Base-by-base conservation (phyloP, 2,797 vertebrate species). In the Clarias pachynema region DNA sequence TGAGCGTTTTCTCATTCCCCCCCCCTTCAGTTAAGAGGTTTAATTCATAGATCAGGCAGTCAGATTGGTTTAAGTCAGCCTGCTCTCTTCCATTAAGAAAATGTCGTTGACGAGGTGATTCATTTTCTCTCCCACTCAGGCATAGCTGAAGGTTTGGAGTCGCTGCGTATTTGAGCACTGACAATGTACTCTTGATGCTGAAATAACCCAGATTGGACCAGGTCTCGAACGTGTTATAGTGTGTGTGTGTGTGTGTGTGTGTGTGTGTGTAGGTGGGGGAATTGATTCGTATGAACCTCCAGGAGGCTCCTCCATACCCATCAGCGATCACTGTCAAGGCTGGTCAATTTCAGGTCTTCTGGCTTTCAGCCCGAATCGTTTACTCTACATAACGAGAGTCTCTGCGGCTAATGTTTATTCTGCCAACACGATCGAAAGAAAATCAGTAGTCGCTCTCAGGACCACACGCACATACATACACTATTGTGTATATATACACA, bases 211-310 rank as follows among this genome's bases (percentile, higher is more conserved):
- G 15, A 16, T 66, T 83, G 26, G 80, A 78, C 60, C 69, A 68
- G 68, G 59, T 79, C 59, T 85, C 9, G 29, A 60, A 77, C 31
- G 26, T 56, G 44, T 18, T 20, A 3, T 18, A 16, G 60, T 56
- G 18, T 10, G 65, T 78, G 34, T 86, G 82, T 72, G 24, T 79
- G 72, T 78, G 81, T 73, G 81, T 70, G 49, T 84, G 82, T 80
- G 85, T 79, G 72, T 82, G 81, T 83, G 69, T 53, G 26, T 37
- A 2, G 1, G 22, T 29, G 40, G 56, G 26, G 72, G 24, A 65
- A 83, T 83, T 84, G 87, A 88, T 88, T 84, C 69, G 79, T 85
- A 9, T 65, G 85, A 87, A 59, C 82, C 79, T 88, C 85, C 82
- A 84, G 59, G 83, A 77, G 83, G 74, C 81, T 85, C 80, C 29